A percentile compares a stretch with the other conserved stretches of the same genome.
These are phyloP conservation scores for Silurus meridionalis DNA, from an alignment of 2,113 vertebrate genomes.

Conservation along the genomic window DNA sequence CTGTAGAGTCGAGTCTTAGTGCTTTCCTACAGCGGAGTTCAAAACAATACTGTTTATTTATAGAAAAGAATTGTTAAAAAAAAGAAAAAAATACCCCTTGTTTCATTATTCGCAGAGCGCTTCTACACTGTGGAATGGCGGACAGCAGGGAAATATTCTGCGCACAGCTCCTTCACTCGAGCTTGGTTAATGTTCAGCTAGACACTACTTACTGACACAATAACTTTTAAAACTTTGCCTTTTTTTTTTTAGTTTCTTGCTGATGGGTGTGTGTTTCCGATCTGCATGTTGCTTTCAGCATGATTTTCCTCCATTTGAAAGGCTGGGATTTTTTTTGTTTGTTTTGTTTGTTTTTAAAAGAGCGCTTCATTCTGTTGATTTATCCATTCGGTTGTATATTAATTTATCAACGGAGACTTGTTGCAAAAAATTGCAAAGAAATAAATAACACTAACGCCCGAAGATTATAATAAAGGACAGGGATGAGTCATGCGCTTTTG, in stretches of 20 bases:
- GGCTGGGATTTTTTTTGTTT: background rate
- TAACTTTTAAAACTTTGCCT: background rate
- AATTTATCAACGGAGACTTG: background rate
- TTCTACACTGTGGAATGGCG: background rate
- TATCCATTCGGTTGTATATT: background rate
- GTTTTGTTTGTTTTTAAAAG: background rate
- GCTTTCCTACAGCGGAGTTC: conserved; percentile 64
- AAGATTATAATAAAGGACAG: background rate
- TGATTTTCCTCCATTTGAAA: background rate
- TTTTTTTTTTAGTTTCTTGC: background rate
- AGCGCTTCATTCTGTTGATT: background rate
- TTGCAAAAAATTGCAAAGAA: background rate
- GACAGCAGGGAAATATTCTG: background rate
- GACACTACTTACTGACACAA: background rate
- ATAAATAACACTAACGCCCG: background rate
- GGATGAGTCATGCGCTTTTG: background rate
- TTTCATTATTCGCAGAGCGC: background rate
- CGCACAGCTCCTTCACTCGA: background rate
- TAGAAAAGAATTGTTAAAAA: conserved; percentile 52
- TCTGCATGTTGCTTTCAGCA: background rate
- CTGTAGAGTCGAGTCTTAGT: conserved; percentile 46
- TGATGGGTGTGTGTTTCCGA: background rate
- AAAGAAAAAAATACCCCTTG: too few species aligned
- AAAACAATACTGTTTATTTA: conserved; percentile 60
- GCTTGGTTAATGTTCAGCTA: background rate